Base-by-base conservation (phyloP, 2,113 vertebrate genomes). In the Fulmarus glacialis region DNA sequence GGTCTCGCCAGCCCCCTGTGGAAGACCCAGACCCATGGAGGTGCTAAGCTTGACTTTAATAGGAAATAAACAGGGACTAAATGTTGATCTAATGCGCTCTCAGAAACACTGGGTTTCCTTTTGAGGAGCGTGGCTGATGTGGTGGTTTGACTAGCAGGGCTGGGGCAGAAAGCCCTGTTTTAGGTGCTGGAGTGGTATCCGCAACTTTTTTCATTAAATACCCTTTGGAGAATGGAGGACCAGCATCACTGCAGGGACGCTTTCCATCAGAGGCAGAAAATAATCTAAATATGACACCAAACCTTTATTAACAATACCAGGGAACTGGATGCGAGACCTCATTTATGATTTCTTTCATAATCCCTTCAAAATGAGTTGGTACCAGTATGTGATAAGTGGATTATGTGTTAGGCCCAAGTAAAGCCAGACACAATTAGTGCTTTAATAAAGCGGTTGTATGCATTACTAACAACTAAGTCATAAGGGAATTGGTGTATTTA, bases 341-440 rank as follows among this genome's bases (percentile, higher is more conserved):
- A 87, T 96, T 96, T 96, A 97, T 97, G 95, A 98, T 98, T 98
- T 98, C 96, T 85, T 98, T 97, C 96, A 96, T 98, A 98, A 98
- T 98, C 98, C 97, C 97, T 98, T 98, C 97, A 98, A 98, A 98
- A 98, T 98, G 97, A 98, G 97, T 98, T 96, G 97, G 97, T 97
- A 98, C 97, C 72, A 98, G 95, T 97, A 98, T 98, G 98, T 97
- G 97, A 98, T 98, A 98, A 98, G 98, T 98, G 98, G 98, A 98
- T 98, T 98, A 98, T 97, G 96, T 95, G 89, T 90, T 97, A 98
- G 98, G 97, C 98, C 97, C 97, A 97, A 98, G 97, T 96, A 98
- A 98, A 98, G 97, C 98, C 98, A 98, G 96, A 97, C 95, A 97
- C 98, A 98, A 98, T 98, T 98, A 98, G 98, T 98, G 98, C 97